Conservation (phyloP, 1,140 invertebrate genomes). For the Brachionus manjavacas region DNA sequence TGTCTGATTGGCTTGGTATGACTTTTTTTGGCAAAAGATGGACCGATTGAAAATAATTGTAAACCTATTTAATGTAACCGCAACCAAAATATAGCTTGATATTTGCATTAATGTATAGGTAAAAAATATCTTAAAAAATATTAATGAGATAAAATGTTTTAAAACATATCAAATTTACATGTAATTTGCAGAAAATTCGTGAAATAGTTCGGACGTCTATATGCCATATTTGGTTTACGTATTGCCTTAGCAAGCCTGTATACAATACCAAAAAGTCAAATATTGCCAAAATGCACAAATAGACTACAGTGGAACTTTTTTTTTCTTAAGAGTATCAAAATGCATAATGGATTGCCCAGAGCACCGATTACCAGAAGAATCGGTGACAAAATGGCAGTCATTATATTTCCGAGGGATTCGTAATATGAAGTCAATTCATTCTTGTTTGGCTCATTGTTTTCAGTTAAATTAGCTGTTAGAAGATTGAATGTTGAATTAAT, state of each 20-base stretch:
- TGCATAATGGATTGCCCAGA: slow-evolving; percentile 14
- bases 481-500: neutral
- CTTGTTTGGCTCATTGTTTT: neutral
- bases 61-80: slow-evolving; percentile 30
- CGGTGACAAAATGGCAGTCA: slow-evolving; percentile 8
- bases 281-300: slow-evolving; percentile 13
- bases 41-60: slow-evolving; percentile 33
- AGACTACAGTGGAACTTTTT: neutral
- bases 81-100: slow-evolving; percentile 34
- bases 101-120: slow-evolving; percentile 41
- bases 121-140: slow-evolving; percentile 12
- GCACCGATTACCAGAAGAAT: slow-evolving; percentile 20
- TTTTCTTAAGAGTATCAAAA: neutral
- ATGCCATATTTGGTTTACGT: neutral
- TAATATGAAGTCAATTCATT: neutral
- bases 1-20: neutral
- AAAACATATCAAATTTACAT: slow-evolving; percentile 1
- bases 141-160: neutral
- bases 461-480: neutral
- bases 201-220: neutral
- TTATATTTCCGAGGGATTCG: neutral
- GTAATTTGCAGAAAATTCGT: slow-evolving; percentile 7
- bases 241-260: slow-evolving; percentile 18
- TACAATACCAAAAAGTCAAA: slow-evolving; percentile 35
- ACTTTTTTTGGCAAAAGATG: slow-evolving; percentile 1